phyloP scores from a whole-genome alignment of 2,113 vertebrate species.

The Callipepla californica region DNA sequence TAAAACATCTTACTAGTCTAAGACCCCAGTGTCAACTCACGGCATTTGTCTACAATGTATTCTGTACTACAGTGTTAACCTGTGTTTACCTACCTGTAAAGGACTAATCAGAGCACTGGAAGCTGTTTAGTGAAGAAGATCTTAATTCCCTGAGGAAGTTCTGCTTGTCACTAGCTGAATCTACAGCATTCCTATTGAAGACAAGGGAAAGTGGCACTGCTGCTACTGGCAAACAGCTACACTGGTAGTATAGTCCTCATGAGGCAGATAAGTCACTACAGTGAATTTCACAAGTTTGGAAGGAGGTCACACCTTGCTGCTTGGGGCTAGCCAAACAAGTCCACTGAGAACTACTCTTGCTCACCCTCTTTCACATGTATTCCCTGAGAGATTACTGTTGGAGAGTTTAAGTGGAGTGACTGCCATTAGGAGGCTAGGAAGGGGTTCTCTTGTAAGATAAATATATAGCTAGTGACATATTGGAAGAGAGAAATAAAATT shows the following conservation, averaged over 20 bases:
- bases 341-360: not conserved
- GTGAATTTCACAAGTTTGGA: not conserved
- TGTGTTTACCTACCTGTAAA: not conserved
- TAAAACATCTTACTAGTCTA: fast-evolving
- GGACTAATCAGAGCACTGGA: not conserved
- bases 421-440: not conserved
- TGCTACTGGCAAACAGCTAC: not conserved
- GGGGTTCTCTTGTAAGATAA: fast-evolving
- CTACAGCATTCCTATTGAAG: not conserved
- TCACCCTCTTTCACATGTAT: not conserved
- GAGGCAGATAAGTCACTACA: not conserved
- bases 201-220: not conserved
- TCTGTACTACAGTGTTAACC: not conserved
- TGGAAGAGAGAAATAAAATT: not conserved
- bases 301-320: not conserved
- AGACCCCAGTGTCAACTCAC: not conserved
- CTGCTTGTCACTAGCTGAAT: not conserved
- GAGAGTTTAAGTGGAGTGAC: not conserved
- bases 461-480: not conserved
- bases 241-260: not conserved
- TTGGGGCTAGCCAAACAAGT: not conserved
- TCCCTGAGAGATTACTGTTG: not conserved
- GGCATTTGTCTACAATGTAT: not conserved
- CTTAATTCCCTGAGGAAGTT: not conserved
- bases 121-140: not conserved